These are phyloP conservation scores for Scaptomyza polygonia DNA, from an alignment of 2,888 invertebrate genomes.

Conservation along the genomic window DNA sequence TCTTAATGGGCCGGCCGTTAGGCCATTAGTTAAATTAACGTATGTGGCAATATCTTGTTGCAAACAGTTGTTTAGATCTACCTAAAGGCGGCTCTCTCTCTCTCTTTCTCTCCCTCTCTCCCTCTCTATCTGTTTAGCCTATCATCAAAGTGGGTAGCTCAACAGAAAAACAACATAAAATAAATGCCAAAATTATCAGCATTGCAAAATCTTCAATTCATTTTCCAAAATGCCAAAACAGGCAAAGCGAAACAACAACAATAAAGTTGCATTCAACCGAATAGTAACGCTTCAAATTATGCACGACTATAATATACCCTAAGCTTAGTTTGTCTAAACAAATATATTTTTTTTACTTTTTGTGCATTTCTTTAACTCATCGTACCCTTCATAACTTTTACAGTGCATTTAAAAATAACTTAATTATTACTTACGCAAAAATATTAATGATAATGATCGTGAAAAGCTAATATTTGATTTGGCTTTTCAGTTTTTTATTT, in stretches of 20 bases:
- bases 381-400: no score
- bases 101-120: no score
- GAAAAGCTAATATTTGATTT: slow-evolving; percentile 40
- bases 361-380: no score
- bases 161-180: slow-evolving; percentile 29
- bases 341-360: no score
- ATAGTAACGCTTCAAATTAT: slow-evolving; percentile 23
- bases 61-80: slow-evolving; percentile 23
- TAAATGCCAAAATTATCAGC: slow-evolving; percentile 65
- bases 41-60: slow-evolving; percentile 27
- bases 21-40: slow-evolving; percentile 52
- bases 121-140: slow-evolving; percentile 1
- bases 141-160: slow-evolving; percentile 56
- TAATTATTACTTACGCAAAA: slow-evolving; percentile 38
- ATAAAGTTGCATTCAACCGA: slow-evolving; percentile 73
- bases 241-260: slow-evolving; percentile 44
- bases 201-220: slow-evolving; percentile 63
- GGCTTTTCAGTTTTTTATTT: slow-evolving; percentile 26
- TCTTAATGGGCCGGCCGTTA: slow-evolving; percentile 37
- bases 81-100: slow-evolving; percentile 21
- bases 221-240: slow-evolving; percentile 66
- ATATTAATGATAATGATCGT: slow-evolving; percentile 42
- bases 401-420: slow-evolving; percentile 21
- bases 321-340: no score
- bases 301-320: slow-evolving; percentile 1